Evolutionary conservation across 1,140 invertebrate species (phyloP).

Genomic region (Sitophilus oryzae): DNA sequence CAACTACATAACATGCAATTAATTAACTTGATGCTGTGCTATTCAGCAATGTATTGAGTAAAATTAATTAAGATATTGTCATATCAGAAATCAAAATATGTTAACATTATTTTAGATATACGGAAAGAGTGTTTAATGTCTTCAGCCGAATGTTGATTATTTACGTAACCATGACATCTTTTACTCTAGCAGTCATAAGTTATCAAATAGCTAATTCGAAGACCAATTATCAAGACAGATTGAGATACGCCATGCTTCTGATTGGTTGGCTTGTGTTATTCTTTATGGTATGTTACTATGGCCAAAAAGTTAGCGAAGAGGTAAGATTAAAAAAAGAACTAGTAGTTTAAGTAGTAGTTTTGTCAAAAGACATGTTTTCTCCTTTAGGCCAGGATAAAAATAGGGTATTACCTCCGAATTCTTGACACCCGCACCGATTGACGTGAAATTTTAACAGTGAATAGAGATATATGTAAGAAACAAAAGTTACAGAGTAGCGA

Average conservation of each 20-base stretch:
- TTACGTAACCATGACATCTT: conserved; percentile 11
- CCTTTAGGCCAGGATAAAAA: no score
- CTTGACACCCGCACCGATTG: no score
- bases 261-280: conserved; percentile 3
- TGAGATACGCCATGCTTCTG: conserved; percentile 3
- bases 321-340: background rate
- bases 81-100: no score
- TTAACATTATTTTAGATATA: background rate
- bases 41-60: no score
- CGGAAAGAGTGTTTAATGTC: conserved; percentile 2
- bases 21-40: no score
- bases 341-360: background rate
- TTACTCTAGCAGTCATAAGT: conserved; percentile 4
- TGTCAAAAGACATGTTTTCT: background rate
- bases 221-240: background rate
- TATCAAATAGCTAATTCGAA: conserved; percentile 9
- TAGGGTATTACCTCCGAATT: background rate
- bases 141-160: conserved; percentile 4
- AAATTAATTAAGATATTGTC: no score
- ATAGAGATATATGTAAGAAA: no score
- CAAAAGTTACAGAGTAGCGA: no score
- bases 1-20: no score
- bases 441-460: no score
- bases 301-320: background rate
- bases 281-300: conserved; percentile 4